Conservation (phyloP, 2,113 vertebrate species). For the Syngnathus typhle region DNA sequence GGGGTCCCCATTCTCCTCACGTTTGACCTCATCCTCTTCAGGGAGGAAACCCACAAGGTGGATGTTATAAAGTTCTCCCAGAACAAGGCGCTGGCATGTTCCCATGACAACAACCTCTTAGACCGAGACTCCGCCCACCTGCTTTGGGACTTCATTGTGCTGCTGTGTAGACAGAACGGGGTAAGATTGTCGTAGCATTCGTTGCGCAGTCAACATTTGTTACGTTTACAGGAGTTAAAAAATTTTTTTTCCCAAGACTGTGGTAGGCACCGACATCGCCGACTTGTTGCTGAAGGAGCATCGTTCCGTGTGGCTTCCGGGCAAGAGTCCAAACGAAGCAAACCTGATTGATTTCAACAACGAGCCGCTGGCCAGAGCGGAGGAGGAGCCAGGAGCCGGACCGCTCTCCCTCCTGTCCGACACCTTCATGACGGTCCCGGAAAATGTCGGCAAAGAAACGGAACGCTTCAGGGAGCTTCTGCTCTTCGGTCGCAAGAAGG, state of each 20-base stretch:
- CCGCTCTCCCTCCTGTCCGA: slow-evolving; percentile 87
- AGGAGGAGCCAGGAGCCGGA: slow-evolving; percentile 83
- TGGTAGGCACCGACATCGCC: slow-evolving; percentile 92
- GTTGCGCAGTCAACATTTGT: neutral
- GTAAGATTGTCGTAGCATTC: slow-evolving; percentile 57
- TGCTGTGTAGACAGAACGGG: slow-evolving; percentile 95
- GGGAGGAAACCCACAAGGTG: slow-evolving; percentile 96
- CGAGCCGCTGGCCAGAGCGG: slow-evolving; percentile 80
- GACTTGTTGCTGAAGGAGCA: slow-evolving; percentile 91
- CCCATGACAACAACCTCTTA: slow-evolving; percentile 79
- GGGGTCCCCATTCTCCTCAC: neutral
- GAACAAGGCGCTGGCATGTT: slow-evolving; percentile 83
- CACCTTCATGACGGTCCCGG: slow-evolving; percentile 69
- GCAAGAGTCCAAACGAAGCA: slow-evolving; percentile 92
- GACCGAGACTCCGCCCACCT: slow-evolving; percentile 91
- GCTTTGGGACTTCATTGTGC: slow-evolving; percentile 90
- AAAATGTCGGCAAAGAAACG: slow-evolving; percentile 80
- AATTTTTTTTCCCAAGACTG: slow-evolving; percentile 73
- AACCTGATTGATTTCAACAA: slow-evolving; percentile 96
- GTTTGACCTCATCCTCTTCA: slow-evolving; percentile 41
- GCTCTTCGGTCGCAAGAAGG: slow-evolving; percentile 94
- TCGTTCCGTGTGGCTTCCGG: slow-evolving; percentile 90
- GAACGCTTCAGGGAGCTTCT: slow-evolving; percentile 92
- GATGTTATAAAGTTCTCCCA: slow-evolving; percentile 98
- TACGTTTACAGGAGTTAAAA: neutral